Base-by-base conservation (phyloP, 2,888 invertebrate genomes). In the Drosophila seclusa region DNA sequence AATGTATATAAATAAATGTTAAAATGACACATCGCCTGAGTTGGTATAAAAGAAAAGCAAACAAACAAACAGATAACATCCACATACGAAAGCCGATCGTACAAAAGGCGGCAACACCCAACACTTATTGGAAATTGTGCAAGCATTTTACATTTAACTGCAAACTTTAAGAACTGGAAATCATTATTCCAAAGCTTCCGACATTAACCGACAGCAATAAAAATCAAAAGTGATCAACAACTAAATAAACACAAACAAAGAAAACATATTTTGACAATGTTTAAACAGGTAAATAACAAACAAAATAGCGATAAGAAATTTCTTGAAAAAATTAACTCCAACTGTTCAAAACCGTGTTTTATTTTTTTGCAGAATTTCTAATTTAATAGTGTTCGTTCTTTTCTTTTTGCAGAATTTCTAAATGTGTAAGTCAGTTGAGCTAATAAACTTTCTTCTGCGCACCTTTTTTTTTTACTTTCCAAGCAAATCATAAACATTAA, bases 381-480 rank as follows among this genome's bases (percentile, higher is more conserved):
- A 49, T 55, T 21, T 38, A 38, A 1, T 49, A 40, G 21, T 4
- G 21, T 16, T 4, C 0, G 45, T 24, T 16, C 21, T 24, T 18
- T 18, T 21, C 7, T 45, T 42, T 21, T 62, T 42, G 21, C 18
- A 21, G 36, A 57, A 62, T 62, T 62, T 36, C 57, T 32, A 53
- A 48, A 42, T 32, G 10, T 11, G 32, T 59, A 21, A 38, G 31
- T 49, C 38, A 36, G 27, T 24, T 54, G 31, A 58, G 32, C 52
- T 48, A 68, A 48, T 58, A 58, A 53, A 45, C 60, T 76, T 55
- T 60, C 60, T 76, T 50, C 53, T 53, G 29, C 27, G 57, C 24
- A 54, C 55, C 59, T 68, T 63, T 54, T 58, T n/a, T 53, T 58
- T 13, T 36, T 55, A 67, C 42, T 67, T 76, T 76, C 61, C 24